Conservation (phyloP, 2,888 invertebrate genomes). For the Spatulosminthurus flaviceps region DNA sequence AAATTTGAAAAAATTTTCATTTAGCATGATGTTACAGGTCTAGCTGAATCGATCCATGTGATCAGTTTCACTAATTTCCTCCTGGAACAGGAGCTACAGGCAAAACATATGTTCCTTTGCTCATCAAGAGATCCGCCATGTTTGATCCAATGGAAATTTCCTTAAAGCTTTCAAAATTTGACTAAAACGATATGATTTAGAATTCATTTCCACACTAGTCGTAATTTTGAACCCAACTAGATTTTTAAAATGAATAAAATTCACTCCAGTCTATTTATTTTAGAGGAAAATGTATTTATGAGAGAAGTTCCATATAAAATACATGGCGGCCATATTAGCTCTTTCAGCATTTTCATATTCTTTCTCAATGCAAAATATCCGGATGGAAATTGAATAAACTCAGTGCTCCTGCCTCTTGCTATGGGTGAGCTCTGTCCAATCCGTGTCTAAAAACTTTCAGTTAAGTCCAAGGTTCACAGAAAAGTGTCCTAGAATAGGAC, state of each 20-base stretch:
- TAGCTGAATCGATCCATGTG: neutral
- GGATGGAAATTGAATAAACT: neutral
- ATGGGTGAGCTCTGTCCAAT: neutral
- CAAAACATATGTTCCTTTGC: neutral
- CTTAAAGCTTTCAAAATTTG: neutral
- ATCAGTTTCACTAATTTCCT: neutral
- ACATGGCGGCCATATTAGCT: constrained; percentile 9
- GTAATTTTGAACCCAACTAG: neutral
- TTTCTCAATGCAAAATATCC: neutral
- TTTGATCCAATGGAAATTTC: neutral
- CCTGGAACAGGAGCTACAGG: neutral
- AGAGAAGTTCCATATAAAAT: neutral
- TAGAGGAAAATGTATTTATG: neutral
- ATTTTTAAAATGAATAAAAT: neutral
- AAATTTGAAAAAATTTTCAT: neutral
- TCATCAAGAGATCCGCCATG: constrained; percentile 4
- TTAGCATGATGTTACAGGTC: neutral
- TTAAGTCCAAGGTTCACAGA: neutral
- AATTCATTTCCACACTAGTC: neutral
- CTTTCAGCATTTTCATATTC: neutral
- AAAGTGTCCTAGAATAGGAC: neutral
- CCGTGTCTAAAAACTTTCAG: neutral
- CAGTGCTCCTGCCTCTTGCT: neutral
- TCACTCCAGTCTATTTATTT: neutral
- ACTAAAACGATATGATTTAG: neutral